These are phyloP conservation scores for Eudasyphora cyanicolor DNA, from an alignment of 2,888 invertebrate genomes.

Conservation along the genomic window DNA sequence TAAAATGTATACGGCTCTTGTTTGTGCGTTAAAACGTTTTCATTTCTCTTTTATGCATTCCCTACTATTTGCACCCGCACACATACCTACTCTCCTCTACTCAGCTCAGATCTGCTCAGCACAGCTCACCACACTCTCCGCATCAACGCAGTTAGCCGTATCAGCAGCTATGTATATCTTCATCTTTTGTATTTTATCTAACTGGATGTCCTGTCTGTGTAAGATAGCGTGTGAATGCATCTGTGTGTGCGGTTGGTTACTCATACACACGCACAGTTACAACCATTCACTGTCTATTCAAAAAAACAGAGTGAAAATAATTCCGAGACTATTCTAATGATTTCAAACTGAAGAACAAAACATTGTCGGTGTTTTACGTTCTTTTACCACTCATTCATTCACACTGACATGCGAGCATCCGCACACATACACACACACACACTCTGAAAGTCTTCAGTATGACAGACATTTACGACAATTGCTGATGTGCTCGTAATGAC, in stretches of 20 bases:
- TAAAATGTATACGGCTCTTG: constrained; percentile 44
- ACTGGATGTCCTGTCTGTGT: too few relatives aligned
- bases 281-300: constrained; percentile 3
- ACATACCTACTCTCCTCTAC: too few relatives aligned
- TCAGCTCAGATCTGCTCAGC: too few relatives aligned
- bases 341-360: constrained; percentile 6
- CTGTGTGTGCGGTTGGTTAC: background rate
- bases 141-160: background rate
- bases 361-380: background rate
- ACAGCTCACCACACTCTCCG: too few relatives aligned
- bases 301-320: constrained; percentile 11
- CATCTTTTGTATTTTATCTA: background rate
- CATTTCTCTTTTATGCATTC: background rate
- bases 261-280: background rate
- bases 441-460: background rate
- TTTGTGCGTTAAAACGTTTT: constrained; percentile 7
- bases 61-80: background rate
- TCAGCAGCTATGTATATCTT: background rate
- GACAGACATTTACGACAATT: constrained; percentile 19
- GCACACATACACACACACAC: background rate
- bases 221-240: background rate
- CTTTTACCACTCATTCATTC: background rate
- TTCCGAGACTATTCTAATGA: constrained; percentile 13
- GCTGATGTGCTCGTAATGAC: background rate
- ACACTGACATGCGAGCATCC: background rate